Evolutionary conservation across 1,140 invertebrate species (phyloP), one percentile per base, ranked within the genome.

Genomic region (Tetramorium alpestre): DNA sequence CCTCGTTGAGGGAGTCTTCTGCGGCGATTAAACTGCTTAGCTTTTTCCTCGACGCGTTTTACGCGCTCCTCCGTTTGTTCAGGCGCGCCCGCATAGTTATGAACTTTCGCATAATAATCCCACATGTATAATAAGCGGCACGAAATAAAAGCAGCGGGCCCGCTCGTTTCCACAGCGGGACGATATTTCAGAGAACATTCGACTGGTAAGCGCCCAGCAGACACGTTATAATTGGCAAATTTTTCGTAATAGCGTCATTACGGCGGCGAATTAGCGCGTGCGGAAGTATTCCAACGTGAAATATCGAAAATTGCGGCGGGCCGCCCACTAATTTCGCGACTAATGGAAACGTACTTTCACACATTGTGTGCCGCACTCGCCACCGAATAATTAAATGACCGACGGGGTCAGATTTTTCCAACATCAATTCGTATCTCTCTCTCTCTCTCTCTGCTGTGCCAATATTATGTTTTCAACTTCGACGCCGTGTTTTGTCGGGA

Each of bases 211-310:
- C 54, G 22, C 28, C 49, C 49, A 58, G 69, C 47, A 65, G 49
- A 64, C 44, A 28, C 38, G 69, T 58, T 87, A 67, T 62, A 88
- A 73, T 88, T 67, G 62, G 56, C 47, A 69, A 69, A 58, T 77
- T 86, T 78, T 88, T 88, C 54, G 54, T 86, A 88, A 88, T 85
- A 54, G 64, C 64, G 51, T 72, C 87, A 84, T 86, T 88, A 88
- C 49, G 56, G 47, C 38, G 65, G 47, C 82, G 49, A 88, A 88
- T 88, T 85, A 88, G 47, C 62, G 58, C 38, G 25, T 16, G n/a
- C 47, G 10, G 65, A 76, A 65, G 65, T 87, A 70, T 70, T 18
- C n/a, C 47, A 10, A 56, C 41, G 82, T 85, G 73, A 86, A 85
- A 78, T 85, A 88, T 62, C 65, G 75, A 86, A 69, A 86, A 86